These are phyloP conservation scores for Plebejus argus DNA, from an alignment of 2,888 invertebrate genomes.

Conservation along the genomic window DNA sequence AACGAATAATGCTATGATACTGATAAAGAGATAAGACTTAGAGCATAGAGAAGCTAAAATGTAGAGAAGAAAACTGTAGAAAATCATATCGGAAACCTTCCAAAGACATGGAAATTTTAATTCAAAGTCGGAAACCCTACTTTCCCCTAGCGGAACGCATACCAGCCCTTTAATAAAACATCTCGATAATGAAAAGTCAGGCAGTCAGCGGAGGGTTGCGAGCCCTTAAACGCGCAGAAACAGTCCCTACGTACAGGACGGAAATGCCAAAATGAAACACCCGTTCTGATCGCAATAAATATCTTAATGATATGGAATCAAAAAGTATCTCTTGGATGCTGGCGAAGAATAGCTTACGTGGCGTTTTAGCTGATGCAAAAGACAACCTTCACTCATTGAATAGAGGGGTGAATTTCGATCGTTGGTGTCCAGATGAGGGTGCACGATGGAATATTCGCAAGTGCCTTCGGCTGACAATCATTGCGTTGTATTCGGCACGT, in stretches of 20 bases:
- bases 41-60: too few species aligned
- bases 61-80: too few species aligned
- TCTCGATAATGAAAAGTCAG: conserved; percentile 82
- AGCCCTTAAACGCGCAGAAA: conserved; percentile 64
- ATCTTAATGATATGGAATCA: conserved; percentile 80
- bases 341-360: conserved; percentile 53
- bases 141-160: conserved; percentile 56
- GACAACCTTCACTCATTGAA: conserved; percentile 50
- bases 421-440: conserved; percentile 36
- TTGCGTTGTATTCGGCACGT: conserved; percentile 79
- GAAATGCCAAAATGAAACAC: conserved; percentile 64
- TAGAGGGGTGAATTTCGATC: conserved; percentile 48
- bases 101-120: neutral
- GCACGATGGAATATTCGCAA: conserved; percentile 49
- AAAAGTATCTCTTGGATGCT: conserved; percentile 67
- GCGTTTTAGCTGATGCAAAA: conserved; percentile 46
- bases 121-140: conserved; percentile 57
- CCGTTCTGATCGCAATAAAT: conserved; percentile 66
- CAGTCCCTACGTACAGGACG: conserved; percentile 56
- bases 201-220: conserved; percentile 75
- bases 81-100: neutral
- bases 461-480: conserved; percentile 74
- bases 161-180: conserved; percentile 79
- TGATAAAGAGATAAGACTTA: too few species aligned
- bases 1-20: neutral